These are phyloP conservation scores for Tanytarsus gracilentus DNA, from an alignment of 2,888 invertebrate species.

Conservation along the genomic window DNA sequence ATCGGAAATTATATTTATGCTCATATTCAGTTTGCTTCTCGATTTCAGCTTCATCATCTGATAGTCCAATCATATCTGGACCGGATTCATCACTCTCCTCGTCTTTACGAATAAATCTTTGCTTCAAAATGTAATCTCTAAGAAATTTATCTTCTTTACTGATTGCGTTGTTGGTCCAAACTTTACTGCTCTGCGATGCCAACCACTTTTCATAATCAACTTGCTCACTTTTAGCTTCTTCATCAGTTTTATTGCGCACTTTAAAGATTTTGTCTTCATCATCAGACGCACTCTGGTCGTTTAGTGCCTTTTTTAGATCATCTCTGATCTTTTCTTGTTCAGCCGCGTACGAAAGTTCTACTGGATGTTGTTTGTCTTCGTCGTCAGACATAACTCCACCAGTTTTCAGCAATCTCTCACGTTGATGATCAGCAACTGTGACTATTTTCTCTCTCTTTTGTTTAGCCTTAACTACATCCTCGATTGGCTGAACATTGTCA, in stretches of 20 bases:
- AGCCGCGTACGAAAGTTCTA: constrained; percentile 52
- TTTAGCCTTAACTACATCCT: constrained; percentile 29
- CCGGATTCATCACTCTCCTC: constrained; percentile 47
- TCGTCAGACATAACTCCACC: constrained; percentile 52
- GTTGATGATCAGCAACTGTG: constrained; percentile 68
- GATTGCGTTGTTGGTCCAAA: constrained; percentile 75
- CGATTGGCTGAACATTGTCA: constrained; percentile 40
- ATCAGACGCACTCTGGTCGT: constrained; percentile 48
- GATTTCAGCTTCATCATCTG: constrained; percentile 70
- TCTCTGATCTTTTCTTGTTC: constrained; percentile 58
- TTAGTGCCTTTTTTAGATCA: constrained; percentile 50
- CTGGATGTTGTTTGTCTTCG: constrained; percentile 38
- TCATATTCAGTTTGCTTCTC: constrained; percentile 86
- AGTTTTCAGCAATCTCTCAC: constrained; percentile 58
- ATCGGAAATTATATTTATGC: constrained; percentile 90
- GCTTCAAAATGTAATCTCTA: constrained; percentile 84
- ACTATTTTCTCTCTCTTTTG: constrained; percentile 47
- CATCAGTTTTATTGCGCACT: constrained; percentile 47
- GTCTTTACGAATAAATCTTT: constrained; percentile 51
- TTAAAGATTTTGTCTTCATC: constrained; percentile 46
- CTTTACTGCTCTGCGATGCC: constrained; percentile 63
- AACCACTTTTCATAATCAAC: constrained; percentile 70
- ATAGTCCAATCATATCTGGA: constrained; percentile 58
- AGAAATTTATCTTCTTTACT: constrained; percentile 81
- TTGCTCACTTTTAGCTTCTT: constrained; percentile 46